Percentiles rank a stretch among this genome's conserved stretches.
Conservation (phyloP, 2,113 vertebrate species). For the Delphinus delphis region DNA sequence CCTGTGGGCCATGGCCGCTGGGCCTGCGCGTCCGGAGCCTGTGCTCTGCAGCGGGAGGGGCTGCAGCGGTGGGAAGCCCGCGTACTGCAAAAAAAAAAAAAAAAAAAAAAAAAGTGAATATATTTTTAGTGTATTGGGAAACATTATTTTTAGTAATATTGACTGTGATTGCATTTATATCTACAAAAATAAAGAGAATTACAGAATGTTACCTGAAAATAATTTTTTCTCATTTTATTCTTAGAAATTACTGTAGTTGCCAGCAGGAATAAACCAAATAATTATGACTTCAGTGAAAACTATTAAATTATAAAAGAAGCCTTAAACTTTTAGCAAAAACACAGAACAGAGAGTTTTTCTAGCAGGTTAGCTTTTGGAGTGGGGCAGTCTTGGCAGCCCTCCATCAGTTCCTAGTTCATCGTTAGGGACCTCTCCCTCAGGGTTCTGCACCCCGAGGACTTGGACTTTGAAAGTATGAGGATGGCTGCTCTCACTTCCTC, state of each 20-base stretch:
- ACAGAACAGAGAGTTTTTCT: background rate
- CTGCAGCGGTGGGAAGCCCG: too few species aligned
- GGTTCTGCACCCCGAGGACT: background rate
- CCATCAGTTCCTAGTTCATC: rapidly evolving
- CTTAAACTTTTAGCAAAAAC: background rate
- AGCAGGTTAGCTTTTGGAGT: background rate
- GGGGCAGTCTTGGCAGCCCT: background rate
- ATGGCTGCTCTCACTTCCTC: background rate
- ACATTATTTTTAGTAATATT: conserved; percentile 1
- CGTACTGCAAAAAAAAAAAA: too few species aligned
- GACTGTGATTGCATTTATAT: background rate
- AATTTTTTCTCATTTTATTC: conserved; percentile 18
- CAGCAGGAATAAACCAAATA: background rate
- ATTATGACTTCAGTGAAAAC: background rate
- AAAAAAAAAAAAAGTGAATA: background rate
- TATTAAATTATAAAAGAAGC: background rate
- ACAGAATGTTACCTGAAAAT: background rate
- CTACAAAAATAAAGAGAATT: conserved; percentile 5
- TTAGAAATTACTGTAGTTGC: conserved; percentile 28
- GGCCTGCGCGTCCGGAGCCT: too few species aligned
- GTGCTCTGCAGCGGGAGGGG: too few species aligned
- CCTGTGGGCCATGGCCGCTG: too few species aligned
- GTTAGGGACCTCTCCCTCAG: too few species aligned
- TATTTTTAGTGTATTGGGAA: background rate
- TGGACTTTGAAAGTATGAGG: background rate